Percentiles rank a stretch among this genome's conserved stretches.
Conservation (phyloP, 2,888 invertebrate species). For the Argyresthia goedartella region DNA sequence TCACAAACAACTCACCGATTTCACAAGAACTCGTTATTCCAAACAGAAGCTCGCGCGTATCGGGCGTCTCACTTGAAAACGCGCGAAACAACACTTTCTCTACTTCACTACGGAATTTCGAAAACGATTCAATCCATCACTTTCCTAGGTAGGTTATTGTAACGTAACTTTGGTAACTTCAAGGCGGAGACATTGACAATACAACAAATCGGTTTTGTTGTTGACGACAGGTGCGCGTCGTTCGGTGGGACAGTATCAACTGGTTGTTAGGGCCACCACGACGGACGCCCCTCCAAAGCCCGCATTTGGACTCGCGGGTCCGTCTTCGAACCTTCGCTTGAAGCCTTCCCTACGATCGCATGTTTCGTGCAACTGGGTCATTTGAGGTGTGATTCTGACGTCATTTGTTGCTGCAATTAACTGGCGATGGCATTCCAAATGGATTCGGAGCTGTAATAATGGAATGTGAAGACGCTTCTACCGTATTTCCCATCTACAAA, state of each 20-base stretch:
- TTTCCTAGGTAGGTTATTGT: too few relatives aligned
- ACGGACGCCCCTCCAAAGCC: constrained; percentile 33
- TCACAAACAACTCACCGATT: too few relatives aligned
- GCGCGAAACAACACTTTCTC: constrained; percentile 5
- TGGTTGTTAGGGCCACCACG: constrained; percentile 31
- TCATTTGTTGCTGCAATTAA: too few relatives aligned
- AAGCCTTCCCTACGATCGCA: constrained; percentile 19
- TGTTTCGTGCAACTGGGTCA: constrained; percentile 28
- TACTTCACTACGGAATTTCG: constrained; percentile 9
- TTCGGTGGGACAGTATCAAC: constrained; percentile 33
- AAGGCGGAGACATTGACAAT: too few relatives aligned
- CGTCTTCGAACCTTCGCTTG: constrained; percentile 17
- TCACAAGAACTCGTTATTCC: background rate
- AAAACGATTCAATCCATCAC: too few relatives aligned
- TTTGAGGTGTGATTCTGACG: constrained; percentile 10
- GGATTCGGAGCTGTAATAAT: too few relatives aligned
- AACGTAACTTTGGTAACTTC: too few relatives aligned
- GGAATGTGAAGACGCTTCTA: too few relatives aligned
- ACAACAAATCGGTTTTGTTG: background rate
- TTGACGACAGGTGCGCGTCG: constrained; percentile 22
- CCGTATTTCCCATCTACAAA: too few relatives aligned
- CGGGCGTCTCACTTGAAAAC: background rate
- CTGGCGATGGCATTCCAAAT: too few relatives aligned
- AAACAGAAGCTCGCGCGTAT: background rate
- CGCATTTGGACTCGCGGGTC: constrained; percentile 1